Conservation (phyloP, 2,888 invertebrate species). For the Lochmaea capreae region DNA sequence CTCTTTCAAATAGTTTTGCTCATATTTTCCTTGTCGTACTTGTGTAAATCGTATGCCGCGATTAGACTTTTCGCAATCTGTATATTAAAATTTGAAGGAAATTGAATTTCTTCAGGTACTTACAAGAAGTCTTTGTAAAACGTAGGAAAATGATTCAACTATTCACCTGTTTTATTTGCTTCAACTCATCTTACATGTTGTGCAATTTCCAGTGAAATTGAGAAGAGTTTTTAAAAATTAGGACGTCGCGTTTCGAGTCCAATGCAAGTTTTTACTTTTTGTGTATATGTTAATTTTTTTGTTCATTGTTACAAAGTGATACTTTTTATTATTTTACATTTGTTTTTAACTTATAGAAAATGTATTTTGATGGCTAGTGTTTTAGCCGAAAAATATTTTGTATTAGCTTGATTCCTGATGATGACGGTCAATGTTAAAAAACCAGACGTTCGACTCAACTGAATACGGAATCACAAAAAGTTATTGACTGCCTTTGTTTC, state of each 20-base stretch:
- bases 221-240: background rate
- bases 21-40: too few species aligned
- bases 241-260: conserved; percentile 45
- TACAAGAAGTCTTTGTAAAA: background rate
- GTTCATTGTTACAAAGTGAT: conserved; percentile 65
- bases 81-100: background rate
- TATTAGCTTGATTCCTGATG: conserved; percentile 49
- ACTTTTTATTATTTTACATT: conserved; percentile 62
- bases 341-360: conserved; percentile 61
- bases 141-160: background rate
- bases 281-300: conserved; percentile 62
- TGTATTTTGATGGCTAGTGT: conserved; percentile 47
- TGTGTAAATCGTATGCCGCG: too few species aligned
- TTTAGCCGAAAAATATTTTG: conserved; percentile 53
- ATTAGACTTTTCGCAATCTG: too few species aligned
- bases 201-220: conserved; percentile 4
- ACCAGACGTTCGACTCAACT: background rate
- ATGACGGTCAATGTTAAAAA: conserved; percentile 45
- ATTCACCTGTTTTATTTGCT: background rate
- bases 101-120: background rate
- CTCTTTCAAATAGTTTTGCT: too few species aligned
- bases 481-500: conserved; percentile 12
- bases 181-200: background rate
- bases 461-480: background rate
- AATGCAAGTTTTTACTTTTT: conserved; percentile 52